phyloP scores from a whole-genome alignment of 2,797 vertebrate genomes.

The Lerista edwardsae region DNA sequence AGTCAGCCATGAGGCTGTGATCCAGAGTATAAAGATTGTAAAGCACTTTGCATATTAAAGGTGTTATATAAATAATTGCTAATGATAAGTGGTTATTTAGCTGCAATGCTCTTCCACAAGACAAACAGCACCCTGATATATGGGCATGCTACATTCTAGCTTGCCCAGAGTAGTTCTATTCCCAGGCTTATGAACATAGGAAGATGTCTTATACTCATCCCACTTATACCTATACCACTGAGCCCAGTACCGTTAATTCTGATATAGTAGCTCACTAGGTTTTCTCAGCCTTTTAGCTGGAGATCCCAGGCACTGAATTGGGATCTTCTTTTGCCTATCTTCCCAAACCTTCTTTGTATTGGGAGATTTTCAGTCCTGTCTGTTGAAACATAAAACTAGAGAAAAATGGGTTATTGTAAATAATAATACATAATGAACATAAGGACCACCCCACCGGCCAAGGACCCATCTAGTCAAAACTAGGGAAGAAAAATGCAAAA shows the following conservation, averaged over 20 bases:
- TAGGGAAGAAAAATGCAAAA: no score
- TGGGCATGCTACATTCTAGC: not conserved
- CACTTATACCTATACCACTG: not conserved
- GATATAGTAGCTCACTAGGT: not conserved
- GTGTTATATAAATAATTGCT: conserved; percentile 3
- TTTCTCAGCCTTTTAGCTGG: not conserved
- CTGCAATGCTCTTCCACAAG: not conserved
- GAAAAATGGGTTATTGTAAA: not conserved
- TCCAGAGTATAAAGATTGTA: conserved; percentile 9
- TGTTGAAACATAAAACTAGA: not conserved
- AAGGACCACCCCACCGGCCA: no score
- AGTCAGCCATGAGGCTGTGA: not conserved
- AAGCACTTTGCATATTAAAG: conserved; percentile 38
- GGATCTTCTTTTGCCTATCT: not conserved
- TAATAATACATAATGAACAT: no score
- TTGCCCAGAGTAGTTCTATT: not conserved
- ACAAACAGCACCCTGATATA: not conserved
- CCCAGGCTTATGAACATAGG: not conserved
- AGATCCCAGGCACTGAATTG: not conserved
- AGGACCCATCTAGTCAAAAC: no score
- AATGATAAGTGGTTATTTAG: not conserved
- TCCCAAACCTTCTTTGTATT: not conserved
- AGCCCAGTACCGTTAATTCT: not conserved
- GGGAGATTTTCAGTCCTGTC: not conserved
- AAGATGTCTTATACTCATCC: not conserved